phyloP scores from a whole-genome alignment of 2,888 invertebrate species.

The Atherix ibis region DNA sequence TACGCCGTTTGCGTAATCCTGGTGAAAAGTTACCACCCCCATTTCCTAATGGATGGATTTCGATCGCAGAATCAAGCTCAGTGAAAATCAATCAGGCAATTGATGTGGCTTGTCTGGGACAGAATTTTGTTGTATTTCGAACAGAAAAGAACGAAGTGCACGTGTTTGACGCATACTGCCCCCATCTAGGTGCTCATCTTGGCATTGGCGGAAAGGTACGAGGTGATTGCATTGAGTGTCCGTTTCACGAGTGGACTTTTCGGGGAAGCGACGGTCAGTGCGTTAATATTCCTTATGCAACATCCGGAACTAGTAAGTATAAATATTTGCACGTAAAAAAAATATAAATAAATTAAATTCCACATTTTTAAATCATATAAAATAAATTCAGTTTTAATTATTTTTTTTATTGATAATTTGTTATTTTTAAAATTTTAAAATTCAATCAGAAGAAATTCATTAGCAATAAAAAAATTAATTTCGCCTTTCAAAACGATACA shows the following conservation, averaged over 20 bases:
- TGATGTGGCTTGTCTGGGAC: constrained; percentile 50
- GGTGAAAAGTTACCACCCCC: constrained; percentile 52
- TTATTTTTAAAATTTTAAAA: no score
- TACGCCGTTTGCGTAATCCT: constrained; percentile 38
- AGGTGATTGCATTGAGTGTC: constrained; percentile 70
- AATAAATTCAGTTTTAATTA: no score
- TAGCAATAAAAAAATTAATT: no score
- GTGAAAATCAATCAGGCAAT: constrained; percentile 40
- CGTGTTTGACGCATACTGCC: constrained; percentile 74
- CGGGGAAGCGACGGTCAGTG: constrained; percentile 57
- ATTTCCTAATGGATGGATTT: constrained; percentile 84
- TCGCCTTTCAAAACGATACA: no score
- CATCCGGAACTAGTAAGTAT: constrained; percentile 33
- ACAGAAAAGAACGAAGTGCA: constrained; percentile 45
- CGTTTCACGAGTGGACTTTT: constrained; percentile 81
- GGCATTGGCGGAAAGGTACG: constrained; percentile 61
- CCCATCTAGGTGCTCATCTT: constrained; percentile 78
- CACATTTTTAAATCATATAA: not conserved
- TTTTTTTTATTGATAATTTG: no score
- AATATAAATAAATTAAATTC: no score
- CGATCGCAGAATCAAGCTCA: constrained; percentile 49
- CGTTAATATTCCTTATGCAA: constrained; percentile 54
- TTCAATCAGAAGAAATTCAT: no score
- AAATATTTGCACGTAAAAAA: no score
- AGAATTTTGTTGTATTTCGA: constrained; percentile 55